Evolutionary conservation across 2,797 vertebrate species (phyloP).

Genomic region (Falco rusticolus): DNA sequence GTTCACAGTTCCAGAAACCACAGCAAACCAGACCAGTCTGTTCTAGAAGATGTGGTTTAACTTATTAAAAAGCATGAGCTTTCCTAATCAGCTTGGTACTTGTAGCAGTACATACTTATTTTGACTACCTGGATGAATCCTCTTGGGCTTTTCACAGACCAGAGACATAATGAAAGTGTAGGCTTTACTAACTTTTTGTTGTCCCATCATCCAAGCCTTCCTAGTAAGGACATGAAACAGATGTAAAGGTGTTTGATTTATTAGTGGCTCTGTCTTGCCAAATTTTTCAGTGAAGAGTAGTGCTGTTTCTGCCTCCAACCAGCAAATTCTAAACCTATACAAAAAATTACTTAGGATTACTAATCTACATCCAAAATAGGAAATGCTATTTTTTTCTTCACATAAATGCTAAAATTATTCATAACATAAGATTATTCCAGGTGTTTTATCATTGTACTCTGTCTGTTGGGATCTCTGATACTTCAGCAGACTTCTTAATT

Average conservation of each 20-base stretch:
- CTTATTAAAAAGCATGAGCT: neutral
- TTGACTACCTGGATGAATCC: neutral
- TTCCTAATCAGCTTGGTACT: neutral
- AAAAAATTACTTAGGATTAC: neutral
- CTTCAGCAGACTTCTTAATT: neutral
- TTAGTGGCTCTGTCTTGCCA: neutral
- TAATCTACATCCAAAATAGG: neutral
- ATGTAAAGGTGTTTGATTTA: neutral
- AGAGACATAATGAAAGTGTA: neutral
- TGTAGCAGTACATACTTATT: neutral
- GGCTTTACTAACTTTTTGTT: neutral
- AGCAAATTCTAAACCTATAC: neutral
- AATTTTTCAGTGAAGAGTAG: neutral
- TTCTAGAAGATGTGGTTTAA: neutral
- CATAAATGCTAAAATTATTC: neutral
- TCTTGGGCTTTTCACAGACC: neutral
- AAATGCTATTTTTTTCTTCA: neutral
- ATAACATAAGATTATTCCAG: neutral
- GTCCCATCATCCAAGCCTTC: neutral
- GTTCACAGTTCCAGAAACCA: neutral
- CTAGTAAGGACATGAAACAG: accelerated
- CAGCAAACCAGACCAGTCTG: neutral
- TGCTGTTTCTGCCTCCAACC: neutral
- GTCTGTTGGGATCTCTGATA: neutral
- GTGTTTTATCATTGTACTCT: neutral